Base-by-base conservation (phyloP, 2,888 invertebrate species). In the Coecobrya sp. region DNA sequence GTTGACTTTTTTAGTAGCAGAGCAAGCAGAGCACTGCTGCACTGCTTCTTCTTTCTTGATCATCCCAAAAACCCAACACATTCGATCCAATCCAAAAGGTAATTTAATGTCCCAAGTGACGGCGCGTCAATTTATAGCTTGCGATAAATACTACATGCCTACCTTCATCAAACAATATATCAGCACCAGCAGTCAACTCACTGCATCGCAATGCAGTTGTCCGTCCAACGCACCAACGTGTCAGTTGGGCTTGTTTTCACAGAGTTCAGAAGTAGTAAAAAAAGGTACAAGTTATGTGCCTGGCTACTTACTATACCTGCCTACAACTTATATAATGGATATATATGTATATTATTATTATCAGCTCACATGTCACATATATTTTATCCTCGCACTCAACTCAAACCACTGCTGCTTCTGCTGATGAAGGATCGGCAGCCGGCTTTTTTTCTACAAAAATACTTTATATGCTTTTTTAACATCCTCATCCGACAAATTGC, bases 401-500 rank as follows among this genome's bases (percentile, higher is more conserved):
- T 55, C 55, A 87, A 49, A 65, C 59, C 87, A 86, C 70, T 85
- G 85, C 49, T 65, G n/a, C 30, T 68, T 8, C 25, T 85, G 68
- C 45, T 85, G 85, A 65, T 45, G 45, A 65, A 85, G 73, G 68
- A 68, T 36, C 76, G 59, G 84, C 76, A 76, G 91, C 86, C 91
- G 86, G 85, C 86, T 62, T 91, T 86, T 90, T 85, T 59, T 19
- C 55, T 22, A n/a, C 76, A 62, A 87, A 87, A 76, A 76, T 85
- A 65, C 42, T 85, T 65, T 85, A 85, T 82, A 59, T 82, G 82
- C 55, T 55, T 87, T 73, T 73, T 88, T 91, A 90, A 91, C 91
- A 91, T 91, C 91, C 91, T 86, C 91, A 86, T 91, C 91, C 65
- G 91, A 91, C 91, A 91, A 91, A 91, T 91, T 91, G 91, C 91